A percentile compares a stretch with the other conserved stretches of the same genome.
phyloP scores from a whole-genome alignment of 2,797 vertebrate species.

The Chelonia mydas region DNA sequence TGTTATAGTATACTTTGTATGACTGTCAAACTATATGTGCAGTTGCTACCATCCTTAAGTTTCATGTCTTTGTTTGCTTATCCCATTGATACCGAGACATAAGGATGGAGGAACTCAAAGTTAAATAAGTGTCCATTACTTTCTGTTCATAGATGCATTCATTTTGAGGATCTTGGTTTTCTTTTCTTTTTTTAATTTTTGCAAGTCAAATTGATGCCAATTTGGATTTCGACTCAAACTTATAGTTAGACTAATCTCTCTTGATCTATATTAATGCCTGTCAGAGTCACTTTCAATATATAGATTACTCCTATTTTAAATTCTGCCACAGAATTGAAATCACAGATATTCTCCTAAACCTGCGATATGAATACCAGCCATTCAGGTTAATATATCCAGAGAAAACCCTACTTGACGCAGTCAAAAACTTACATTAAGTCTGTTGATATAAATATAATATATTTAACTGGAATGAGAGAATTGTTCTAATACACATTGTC shows the following conservation, averaged over 20 bases:
- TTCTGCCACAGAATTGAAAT: not conserved
- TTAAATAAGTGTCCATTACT: not conserved
- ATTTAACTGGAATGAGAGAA: not conserved
- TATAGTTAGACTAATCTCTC: not conserved
- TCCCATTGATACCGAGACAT: not conserved
- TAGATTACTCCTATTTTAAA: slow-evolving; percentile 33
- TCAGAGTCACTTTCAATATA: not conserved
- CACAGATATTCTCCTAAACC: not conserved
- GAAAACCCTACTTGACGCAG: not conserved
- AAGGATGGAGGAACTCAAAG: not conserved
- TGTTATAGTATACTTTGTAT: not conserved
- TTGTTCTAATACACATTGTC: not conserved
- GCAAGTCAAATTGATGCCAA: slow-evolving; percentile 11
- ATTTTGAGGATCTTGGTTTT: slow-evolving; percentile 10
- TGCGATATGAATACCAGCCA: not conserved
- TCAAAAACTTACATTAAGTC: not conserved
- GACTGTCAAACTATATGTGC: not conserved
- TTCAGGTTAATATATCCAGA: not conserved
- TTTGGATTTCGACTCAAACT: slow-evolving; percentile 47
- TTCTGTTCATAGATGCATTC: not conserved
- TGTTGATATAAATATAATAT: no score
- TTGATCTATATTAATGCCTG: slow-evolving; percentile 53
- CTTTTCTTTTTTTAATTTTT: slow-evolving; percentile 29
- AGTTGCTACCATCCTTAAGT: not conserved
- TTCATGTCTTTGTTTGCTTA: not conserved